Evolutionary conservation across 2,797 vertebrate genomes (phyloP).

Genomic region (Spinus pinus): DNA sequence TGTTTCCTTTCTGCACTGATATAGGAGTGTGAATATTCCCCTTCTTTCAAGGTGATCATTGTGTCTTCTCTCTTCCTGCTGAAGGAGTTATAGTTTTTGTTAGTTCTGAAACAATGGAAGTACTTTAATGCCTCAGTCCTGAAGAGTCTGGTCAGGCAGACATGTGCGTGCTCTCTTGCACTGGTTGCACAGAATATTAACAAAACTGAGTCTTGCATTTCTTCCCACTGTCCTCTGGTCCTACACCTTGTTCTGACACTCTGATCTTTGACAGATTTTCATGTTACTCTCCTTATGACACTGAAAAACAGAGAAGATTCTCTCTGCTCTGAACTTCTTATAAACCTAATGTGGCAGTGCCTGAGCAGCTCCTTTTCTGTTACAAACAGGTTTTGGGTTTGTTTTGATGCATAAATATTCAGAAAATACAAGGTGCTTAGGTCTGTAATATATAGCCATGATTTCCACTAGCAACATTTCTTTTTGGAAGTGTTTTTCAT

Average conservation of each 20-base stretch:
- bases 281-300: background rate
- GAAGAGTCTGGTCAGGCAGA: background rate
- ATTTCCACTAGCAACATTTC: background rate
- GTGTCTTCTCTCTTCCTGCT: background rate
- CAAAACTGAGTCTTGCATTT: background rate
- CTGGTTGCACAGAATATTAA: background rate
- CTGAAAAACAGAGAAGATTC: background rate
- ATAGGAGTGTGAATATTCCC: background rate
- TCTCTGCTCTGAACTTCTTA: background rate
- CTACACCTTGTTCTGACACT: background rate
- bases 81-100: background rate
- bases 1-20: background rate
- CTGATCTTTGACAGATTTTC: background rate
- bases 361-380: background rate
- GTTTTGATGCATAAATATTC: background rate
- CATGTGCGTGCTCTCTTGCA: background rate
- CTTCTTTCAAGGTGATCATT: background rate
- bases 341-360: background rate
- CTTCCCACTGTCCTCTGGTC: background rate
- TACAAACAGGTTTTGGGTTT: background rate
- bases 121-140: background rate
- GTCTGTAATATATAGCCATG: background rate
- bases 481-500: background rate
- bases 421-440: background rate
- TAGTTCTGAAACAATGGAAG: background rate